Evolutionary conservation across 1,140 invertebrate species (phyloP), one percentile per base, ranked within the genome.

Genomic region (Papilio xuthus): DNA sequence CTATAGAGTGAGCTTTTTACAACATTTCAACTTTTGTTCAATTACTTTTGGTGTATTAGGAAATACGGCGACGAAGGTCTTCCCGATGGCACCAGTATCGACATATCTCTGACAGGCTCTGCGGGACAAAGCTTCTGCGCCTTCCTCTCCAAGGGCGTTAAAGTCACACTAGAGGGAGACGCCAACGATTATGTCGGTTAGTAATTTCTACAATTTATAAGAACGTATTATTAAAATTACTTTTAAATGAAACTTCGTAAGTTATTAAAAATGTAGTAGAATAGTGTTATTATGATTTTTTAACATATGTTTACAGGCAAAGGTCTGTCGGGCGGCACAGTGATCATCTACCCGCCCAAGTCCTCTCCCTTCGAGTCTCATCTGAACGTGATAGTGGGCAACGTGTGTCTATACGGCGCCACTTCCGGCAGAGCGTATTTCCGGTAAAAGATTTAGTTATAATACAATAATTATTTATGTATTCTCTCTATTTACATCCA

Each of bases 71-170:
- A 99, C 84, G 94, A 95, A 42, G 99, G 99, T 60, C 94, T 99
- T 28, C 97, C 98, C 10, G 96, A 96, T 1, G 95, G 94, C 53
- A 96, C 96, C 81, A 97, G 96, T 81, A 98, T 99, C 79, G 96
- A 98, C 82, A 97, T 99, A 53, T 96, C 95, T 71, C 93, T 99
- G 44, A 97, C 94, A 80, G 99, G 99, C 10, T 99, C 98, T n/a
- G 99, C 99, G 37, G 99, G 99, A 42, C 99, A 99, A 94, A 99
- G 98, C 90, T 99, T 99, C 94, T 98, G 99, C 93, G 99, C 99
- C n/a, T 99, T 99, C 94, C 94, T 99, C 80, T 96, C 97, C 0
- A 97, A 96, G 80, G 99, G 99, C 42, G 95, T 99, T 79, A 96
- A 96, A 82, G 97, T 99, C 1, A 97, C 96, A 13, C 95, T 99